phyloP scores from a whole-genome alignment of 2,113 vertebrate species.

The Mohoua ochrocephala region DNA sequence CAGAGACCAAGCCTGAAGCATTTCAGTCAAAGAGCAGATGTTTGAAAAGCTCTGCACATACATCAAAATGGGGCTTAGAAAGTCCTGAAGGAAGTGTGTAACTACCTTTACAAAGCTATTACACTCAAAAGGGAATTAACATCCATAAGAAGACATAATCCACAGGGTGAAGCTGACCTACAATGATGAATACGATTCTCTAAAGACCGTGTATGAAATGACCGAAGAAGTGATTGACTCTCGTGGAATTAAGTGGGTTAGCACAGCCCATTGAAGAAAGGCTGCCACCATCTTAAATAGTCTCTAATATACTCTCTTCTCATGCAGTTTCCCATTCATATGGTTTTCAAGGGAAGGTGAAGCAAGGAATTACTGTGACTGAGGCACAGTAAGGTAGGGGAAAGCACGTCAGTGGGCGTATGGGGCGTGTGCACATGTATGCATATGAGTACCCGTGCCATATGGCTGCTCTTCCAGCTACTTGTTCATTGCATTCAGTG shows the following conservation, averaged over 20 bases:
- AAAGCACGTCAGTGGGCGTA: background rate
- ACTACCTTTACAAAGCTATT: background rate
- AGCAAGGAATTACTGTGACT: background rate
- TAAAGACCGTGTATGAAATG: background rate
- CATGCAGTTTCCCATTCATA: background rate
- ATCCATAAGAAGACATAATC: background rate
- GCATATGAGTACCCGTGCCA: background rate
- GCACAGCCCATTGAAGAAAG: background rate
- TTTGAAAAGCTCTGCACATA: background rate
- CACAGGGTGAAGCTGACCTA: background rate
- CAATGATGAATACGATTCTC: background rate
- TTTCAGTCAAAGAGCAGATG: background rate
- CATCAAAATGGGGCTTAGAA: background rate
- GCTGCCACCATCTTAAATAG: background rate
- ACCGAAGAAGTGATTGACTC: background rate
- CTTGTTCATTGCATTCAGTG: background rate
- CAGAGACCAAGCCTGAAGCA: background rate
- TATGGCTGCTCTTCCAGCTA: background rate
- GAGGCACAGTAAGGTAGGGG: background rate
- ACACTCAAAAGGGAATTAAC: background rate
- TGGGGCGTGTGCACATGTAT: background rate
- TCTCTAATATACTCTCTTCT: background rate
- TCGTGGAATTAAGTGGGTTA: background rate
- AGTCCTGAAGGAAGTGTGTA: conserved; percentile 8
- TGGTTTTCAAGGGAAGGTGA: background rate